These are phyloP conservation scores for Latrodectus elegans DNA, from an alignment of 2,888 invertebrate species.

Conservation along the genomic window DNA sequence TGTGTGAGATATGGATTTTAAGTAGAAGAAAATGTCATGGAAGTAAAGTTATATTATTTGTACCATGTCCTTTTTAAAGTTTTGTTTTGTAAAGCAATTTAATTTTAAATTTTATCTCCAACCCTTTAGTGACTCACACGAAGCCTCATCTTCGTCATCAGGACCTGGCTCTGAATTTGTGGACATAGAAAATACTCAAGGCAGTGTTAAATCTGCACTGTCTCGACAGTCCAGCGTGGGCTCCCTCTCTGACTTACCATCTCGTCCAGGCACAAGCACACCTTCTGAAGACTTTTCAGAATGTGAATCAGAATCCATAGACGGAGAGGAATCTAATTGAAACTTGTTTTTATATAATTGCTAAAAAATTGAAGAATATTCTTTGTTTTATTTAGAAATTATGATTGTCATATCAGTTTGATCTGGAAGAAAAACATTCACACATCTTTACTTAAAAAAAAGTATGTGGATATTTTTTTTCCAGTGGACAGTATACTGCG, in stretches of 20 bases:
- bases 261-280: constrained; percentile 66
- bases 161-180: constrained; percentile 51
- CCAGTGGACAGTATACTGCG: constrained; percentile 52
- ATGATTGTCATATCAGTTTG: constrained; percentile 59
- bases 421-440: constrained; percentile 18
- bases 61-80: too few species aligned
- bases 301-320: constrained; percentile 63
- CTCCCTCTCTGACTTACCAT: constrained; percentile 65
- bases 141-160: constrained; percentile 59
- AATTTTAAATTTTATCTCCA: background rate
- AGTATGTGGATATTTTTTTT: constrained; percentile 32
- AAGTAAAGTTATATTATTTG: too few species aligned
- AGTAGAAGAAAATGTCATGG: too few species aligned
- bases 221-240: constrained; percentile 69
- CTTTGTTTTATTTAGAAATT: constrained; percentile 39
- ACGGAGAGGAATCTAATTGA: constrained; percentile 60
- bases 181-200: constrained; percentile 54
- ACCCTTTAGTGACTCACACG: constrained; percentile 57
- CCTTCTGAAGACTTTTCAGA: constrained; percentile 68
- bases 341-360: background rate
- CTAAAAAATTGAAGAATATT: background rate
- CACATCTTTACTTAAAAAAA: constrained; percentile 10
- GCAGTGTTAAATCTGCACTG: constrained; percentile 45
- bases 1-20: too few species aligned
- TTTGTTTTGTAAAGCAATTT: too few species aligned